A percentile compares a stretch with the other conserved stretches of the same genome.
These are phyloP conservation scores for Platyscelio sp. DNA, from an alignment of 2,888 invertebrate genomes.

Conservation along the genomic window DNA sequence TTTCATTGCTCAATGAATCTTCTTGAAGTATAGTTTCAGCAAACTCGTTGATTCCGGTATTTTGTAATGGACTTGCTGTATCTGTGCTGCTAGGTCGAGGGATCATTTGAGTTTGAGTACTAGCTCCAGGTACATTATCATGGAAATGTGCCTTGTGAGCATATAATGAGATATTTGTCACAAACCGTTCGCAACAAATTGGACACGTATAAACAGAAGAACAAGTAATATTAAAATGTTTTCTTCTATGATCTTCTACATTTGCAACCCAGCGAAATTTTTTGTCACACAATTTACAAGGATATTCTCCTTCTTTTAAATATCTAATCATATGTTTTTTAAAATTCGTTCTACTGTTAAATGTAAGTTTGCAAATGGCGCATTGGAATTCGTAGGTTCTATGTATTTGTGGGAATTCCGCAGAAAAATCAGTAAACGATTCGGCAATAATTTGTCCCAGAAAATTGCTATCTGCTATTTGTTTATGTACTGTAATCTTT, in stretches of 20 bases:
- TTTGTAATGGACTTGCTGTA: constrained; percentile 14
- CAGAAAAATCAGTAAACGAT: constrained; percentile 58
- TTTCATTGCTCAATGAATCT: background rate
- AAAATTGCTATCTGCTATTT: constrained; percentile 6
- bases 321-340: constrained; percentile 58
- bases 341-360: constrained; percentile 18
- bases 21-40: constrained; percentile 32
- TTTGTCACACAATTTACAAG: constrained; percentile 58
- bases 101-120: background rate
- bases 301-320: constrained; percentile 44
- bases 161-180: constrained; percentile 52
- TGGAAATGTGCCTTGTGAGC: constrained; percentile 65
- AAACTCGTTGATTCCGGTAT: constrained; percentile 26
- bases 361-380: constrained; percentile 53
- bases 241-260: constrained; percentile 60
- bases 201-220: constrained; percentile 49
- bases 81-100: background rate
- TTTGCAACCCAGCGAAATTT: constrained; percentile 50
- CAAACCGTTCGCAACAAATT: constrained; percentile 49
- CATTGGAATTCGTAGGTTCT: constrained; percentile 47
- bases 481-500: constrained; percentile 25
- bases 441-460: constrained; percentile 39
- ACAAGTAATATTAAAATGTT: constrained; percentile 58
- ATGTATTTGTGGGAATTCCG: constrained; percentile 38
- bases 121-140: background rate